phyloP scores from a whole-genome alignment of 1,140 invertebrate species.

The Tribolium madens region DNA sequence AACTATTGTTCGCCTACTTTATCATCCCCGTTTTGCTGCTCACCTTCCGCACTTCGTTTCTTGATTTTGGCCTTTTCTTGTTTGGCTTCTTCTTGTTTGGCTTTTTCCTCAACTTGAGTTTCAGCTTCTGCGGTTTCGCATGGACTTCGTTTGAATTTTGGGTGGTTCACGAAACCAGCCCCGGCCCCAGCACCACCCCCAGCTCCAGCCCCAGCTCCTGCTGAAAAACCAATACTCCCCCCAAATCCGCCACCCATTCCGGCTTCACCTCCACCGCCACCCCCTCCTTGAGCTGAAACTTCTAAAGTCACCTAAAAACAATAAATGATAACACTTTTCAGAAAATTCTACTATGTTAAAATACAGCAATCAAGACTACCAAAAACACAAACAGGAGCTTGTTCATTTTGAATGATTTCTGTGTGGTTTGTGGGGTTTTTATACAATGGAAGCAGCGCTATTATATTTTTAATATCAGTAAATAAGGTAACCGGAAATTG shows the following conservation, averaged over 20 bases:
- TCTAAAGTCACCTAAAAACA: neutral
- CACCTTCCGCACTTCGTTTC: neutral
- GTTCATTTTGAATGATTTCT: neutral
- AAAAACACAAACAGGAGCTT: neutral
- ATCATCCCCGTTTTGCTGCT: neutral
- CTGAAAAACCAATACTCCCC: neutral
- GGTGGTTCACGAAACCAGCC: neutral
- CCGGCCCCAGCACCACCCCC: neutral
- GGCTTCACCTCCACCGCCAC: neutral
- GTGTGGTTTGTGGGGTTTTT: neutral
- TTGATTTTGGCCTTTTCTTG: neutral
- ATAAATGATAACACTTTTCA: too few relatives aligned
- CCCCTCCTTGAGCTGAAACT: neutral
- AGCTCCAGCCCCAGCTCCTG: neutral
- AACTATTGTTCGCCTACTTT: neutral
- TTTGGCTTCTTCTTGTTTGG: neutral
- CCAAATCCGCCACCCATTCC: neutral
- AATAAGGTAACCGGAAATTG: neutral
- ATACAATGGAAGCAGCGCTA: neutral
- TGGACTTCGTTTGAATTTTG: neutral
- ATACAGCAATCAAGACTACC: neutral
- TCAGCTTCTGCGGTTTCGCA: neutral
- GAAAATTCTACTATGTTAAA: too few relatives aligned
- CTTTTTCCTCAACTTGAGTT: neutral
- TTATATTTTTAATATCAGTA: neutral